Evolutionary conservation across 1,140 invertebrate species (phyloP).

Genomic region (Lasioglossum baleicum): DNA sequence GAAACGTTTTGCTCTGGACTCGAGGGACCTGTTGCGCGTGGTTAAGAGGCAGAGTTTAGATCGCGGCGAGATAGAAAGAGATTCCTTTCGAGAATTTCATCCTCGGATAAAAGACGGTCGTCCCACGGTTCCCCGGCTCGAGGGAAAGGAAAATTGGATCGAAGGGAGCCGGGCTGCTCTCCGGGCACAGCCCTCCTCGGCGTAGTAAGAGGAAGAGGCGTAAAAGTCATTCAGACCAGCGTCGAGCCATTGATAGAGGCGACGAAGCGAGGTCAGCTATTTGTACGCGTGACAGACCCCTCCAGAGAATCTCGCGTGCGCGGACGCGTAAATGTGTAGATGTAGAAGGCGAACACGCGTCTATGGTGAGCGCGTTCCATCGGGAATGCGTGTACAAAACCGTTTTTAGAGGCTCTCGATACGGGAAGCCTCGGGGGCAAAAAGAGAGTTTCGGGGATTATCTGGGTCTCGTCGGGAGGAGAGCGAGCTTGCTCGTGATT

Average conservation of each 20-base stretch:
- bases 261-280: constrained; percentile 79
- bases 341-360: constrained; percentile 53
- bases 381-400: constrained; percentile 23
- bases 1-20: not conserved
- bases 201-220: constrained; percentile 69
- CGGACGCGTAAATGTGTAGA: constrained; percentile 59
- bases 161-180: constrained; percentile 11
- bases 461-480: constrained; percentile 30
- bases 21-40: no score
- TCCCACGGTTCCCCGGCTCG: not conserved
- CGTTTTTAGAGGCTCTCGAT: constrained; percentile 27
- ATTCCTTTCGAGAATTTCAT: not conserved
- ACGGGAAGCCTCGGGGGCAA: constrained; percentile 14
- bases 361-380: constrained; percentile 26
- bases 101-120: not conserved
- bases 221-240: constrained; percentile 74
- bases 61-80: not conserved
- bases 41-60: no score
- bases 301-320: constrained; percentile 72
- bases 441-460: constrained; percentile 37
- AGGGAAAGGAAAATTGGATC: not conserved
- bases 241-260: constrained; percentile 77
- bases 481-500: constrained; percentile 28
- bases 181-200: constrained; percentile 56
- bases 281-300: constrained; percentile 79